These are phyloP conservation scores for Seira ritae DNA, from an alignment of 2,888 invertebrate genomes.

Conservation along the genomic window DNA sequence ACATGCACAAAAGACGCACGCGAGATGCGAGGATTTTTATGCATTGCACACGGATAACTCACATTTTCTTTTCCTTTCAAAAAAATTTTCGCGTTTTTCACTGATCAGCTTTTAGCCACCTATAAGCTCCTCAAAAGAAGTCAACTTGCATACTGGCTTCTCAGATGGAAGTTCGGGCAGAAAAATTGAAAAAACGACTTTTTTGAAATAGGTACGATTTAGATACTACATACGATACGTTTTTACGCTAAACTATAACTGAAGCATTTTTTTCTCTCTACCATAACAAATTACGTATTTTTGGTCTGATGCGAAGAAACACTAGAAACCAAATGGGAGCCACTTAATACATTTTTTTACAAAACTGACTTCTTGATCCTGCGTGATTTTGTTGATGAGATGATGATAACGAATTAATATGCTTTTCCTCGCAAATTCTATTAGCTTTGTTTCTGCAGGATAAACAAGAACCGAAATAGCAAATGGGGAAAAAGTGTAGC, in stretches of 20 bases:
- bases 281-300: background rate
- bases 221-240: too few relatives aligned
- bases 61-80: background rate
- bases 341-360: background rate
- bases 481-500: conserved; percentile 43
- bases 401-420: background rate
- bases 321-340: background rate
- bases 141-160: background rate
- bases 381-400: background rate
- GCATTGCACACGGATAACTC: background rate
- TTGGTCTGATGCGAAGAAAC: too few relatives aligned
- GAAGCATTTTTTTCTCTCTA: background rate
- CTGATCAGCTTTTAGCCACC: background rate
- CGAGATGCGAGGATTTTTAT: background rate
- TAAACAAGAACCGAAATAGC: conserved; percentile 22
- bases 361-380: background rate
- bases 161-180: background rate
- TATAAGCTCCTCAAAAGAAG: background rate
- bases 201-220: too few relatives aligned
- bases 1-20: background rate
- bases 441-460: too few relatives aligned
- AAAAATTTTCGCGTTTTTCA: background rate
- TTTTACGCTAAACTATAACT: too few relatives aligned
- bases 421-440: too few relatives aligned
- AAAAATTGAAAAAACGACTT: background rate